phyloP scores from a whole-genome alignment of 2,113 vertebrate species.

The Ageneiosus marmoratus region DNA sequence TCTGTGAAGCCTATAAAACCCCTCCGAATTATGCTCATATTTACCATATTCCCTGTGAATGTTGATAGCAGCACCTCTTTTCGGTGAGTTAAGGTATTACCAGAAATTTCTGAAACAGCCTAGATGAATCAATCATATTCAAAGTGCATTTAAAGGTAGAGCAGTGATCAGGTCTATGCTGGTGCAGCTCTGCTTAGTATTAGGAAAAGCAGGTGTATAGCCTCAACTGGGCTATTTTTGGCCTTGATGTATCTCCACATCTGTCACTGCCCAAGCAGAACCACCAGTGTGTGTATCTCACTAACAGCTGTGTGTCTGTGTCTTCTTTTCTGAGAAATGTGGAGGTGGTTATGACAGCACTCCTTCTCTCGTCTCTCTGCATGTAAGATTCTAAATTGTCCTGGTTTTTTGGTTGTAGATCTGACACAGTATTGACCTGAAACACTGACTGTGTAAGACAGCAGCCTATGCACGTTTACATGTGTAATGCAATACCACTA shows the following conservation, averaged over 20 bases:
- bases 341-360: conserved; percentile 40
- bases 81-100: background rate
- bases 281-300: conserved; percentile 33
- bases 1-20: background rate
- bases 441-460: background rate
- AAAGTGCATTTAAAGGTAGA: background rate
- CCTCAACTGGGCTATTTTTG: background rate
- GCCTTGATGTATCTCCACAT: conserved; percentile 29
- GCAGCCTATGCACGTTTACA: background rate
- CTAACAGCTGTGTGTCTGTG: conserved; percentile 13
- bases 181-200: conserved; percentile 5
- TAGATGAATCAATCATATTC: background rate
- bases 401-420: conserved; percentile 7
- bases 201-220: conserved; percentile 10
- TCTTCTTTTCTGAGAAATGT: conserved; percentile 10
- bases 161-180: background rate
- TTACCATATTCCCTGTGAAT: background rate
- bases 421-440: background rate
- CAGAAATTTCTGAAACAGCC: background rate
- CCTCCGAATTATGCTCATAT: background rate
- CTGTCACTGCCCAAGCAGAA: conserved; percentile 35
- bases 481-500: background rate
- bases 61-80: background rate
- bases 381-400: conserved; percentile 22
- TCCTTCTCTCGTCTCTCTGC: conserved; percentile 26